Evolutionary conservation across 2,113 vertebrate species (phyloP).

Genomic region (Elephantulus edwardii): DNA sequence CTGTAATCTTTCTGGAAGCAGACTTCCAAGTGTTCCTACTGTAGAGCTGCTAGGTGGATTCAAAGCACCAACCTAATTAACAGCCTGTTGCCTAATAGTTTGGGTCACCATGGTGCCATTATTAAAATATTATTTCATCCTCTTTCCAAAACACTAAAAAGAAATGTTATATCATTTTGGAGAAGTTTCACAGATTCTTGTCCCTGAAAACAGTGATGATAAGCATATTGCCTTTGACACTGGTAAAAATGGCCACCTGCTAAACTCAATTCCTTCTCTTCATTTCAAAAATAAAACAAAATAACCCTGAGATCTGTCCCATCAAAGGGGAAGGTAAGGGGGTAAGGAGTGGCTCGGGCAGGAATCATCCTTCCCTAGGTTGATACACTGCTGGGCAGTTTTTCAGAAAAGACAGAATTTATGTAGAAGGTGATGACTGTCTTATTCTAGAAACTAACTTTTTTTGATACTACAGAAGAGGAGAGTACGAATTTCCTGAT

Average conservation of each 20-base stretch:
- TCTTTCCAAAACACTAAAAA: neutral
- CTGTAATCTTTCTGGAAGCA: neutral
- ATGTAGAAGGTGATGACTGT: conserved; percentile 16
- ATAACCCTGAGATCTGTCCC: conserved; percentile 67
- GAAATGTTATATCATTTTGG: conserved; percentile 3
- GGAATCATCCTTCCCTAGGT: neutral
- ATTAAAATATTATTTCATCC: conserved; percentile 14
- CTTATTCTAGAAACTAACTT: neutral
- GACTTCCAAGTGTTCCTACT: neutral
- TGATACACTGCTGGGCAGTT: neutral
- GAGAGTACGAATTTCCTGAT: neutral
- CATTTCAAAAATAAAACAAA: conserved; percentile 54
- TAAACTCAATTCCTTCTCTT: conserved; percentile 73
- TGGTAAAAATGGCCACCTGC: conserved; percentile 44
- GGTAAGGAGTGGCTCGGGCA: neutral
- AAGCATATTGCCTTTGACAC: neutral
- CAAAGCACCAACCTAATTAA: neutral
- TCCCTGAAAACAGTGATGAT: conserved; percentile 14
- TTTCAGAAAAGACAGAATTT: neutral
- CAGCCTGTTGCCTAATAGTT: neutral
- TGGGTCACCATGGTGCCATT: neutral
- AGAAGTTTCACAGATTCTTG: neutral
- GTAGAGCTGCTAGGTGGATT: neutral
- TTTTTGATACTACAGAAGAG: neutral
- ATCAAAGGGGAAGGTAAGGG: neutral